Conservation (phyloP, 92 coral and sea anemone genomes). For the Epizoanthus illoricatus region DNA sequence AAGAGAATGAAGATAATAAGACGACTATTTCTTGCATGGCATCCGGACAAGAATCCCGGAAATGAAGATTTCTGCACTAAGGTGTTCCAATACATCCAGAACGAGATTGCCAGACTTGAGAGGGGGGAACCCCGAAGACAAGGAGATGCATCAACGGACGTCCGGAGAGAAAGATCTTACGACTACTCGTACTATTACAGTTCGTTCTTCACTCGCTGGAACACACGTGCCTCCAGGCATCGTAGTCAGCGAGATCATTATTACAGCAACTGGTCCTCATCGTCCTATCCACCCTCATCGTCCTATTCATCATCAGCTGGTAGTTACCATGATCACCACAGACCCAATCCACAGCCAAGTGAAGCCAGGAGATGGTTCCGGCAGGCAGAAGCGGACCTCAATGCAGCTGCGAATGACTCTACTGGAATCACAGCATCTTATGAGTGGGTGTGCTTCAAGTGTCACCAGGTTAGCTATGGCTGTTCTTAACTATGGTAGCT, state of each 20-base stretch:
- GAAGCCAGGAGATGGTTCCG: slow-evolving; percentile 79
- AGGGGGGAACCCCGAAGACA: slow-evolving; percentile 21
- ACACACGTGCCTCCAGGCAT: slow-evolving; percentile 44
- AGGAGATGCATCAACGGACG: background rate
- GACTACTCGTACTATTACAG: slow-evolving; percentile 6
- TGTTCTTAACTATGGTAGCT: background rate
- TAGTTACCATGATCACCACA: slow-evolving; percentile 9
- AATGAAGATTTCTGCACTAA: slow-evolving; percentile 64
- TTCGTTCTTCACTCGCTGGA: slow-evolving; percentile 48
- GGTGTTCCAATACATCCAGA: slow-evolving; percentile 64
- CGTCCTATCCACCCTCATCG: slow-evolving; percentile 13
- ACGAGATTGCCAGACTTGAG: slow-evolving; percentile 59
- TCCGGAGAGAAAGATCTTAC: background rate
- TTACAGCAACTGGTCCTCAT: slow-evolving; percentile 30
- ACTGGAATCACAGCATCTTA: slow-evolving; percentile 1
- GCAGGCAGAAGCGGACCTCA: slow-evolving; percentile 68
- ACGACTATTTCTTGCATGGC: slow-evolving; percentile 67
- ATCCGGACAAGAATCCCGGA: slow-evolving; percentile 78
- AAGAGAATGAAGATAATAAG: slow-evolving; percentile 55
- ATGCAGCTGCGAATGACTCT: slow-evolving; percentile 59
- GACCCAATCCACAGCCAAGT: slow-evolving; percentile 72
- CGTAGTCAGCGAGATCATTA: slow-evolving; percentile 25
- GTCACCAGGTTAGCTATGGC: slow-evolving; percentile 69
- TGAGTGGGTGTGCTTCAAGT: slow-evolving; percentile 83
- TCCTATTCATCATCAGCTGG: slow-evolving; percentile 16